Evolutionary conservation across 2,113 vertebrate species (phyloP).

Genomic region (Pygoscelis antarcticus): DNA sequence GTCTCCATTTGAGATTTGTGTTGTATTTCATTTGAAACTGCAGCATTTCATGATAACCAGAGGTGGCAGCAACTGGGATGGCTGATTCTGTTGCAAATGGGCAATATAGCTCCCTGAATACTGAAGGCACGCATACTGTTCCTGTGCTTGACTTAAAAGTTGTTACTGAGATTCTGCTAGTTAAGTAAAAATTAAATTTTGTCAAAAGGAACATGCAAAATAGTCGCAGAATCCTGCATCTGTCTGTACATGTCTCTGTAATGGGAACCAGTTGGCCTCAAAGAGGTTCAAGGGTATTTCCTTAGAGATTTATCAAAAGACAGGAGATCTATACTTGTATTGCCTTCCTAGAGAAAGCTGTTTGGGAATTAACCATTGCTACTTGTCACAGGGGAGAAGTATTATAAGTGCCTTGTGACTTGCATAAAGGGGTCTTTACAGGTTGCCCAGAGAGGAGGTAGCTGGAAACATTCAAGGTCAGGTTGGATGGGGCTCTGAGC

Average conservation of each 20-base stretch:
- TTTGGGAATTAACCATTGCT: background rate
- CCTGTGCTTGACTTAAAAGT: background rate
- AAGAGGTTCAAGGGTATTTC: background rate
- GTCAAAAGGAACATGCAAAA: background rate
- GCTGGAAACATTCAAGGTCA: background rate
- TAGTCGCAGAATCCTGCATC: background rate
- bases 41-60: background rate
- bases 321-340: background rate
- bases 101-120: background rate
- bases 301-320: background rate
- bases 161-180: background rate
- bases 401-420: background rate
- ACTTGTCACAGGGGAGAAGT: background rate
- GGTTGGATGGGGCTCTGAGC: background rate
- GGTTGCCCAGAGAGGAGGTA: background rate
- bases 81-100: background rate
- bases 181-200: background rate
- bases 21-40: background rate
- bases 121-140: background rate
- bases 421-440: background rate
- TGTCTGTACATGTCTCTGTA: background rate
- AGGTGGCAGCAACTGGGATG: background rate
- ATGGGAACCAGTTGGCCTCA: background rate
- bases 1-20: background rate
- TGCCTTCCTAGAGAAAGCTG: background rate